Percentiles rank a stretch among this genome's conserved stretches.
Evolutionary conservation across 2,888 invertebrate genomes (phyloP).

Genomic region (Agonopterix alstromeriana): DNA sequence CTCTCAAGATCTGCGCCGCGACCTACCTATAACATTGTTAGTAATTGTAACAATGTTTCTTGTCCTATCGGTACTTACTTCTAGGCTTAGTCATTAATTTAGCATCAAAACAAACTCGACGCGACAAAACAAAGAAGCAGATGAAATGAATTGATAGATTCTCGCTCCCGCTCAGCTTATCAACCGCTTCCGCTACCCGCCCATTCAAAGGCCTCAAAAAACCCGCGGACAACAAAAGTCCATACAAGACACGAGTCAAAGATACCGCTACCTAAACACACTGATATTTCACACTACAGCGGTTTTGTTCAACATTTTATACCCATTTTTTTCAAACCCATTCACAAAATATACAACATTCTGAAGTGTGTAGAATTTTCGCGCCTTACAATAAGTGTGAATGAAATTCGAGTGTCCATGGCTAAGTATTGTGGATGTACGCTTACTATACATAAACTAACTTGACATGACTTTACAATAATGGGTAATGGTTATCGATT

Average conservation of each 20-base stretch:
- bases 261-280: constrained; percentile 56
- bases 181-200: constrained; percentile 1
- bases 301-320: constrained; percentile 18
- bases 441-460: constrained; percentile 1
- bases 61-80: too few relatives aligned
- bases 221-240: constrained; percentile 13
- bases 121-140: too few relatives aligned
- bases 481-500: constrained; percentile 4
- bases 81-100: too few relatives aligned
- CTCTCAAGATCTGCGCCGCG: too few relatives aligned
- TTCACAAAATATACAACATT: constrained; percentile 10
- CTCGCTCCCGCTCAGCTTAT: not conserved
- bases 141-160: not conserved
- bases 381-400: constrained; percentile 16
- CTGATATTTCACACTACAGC: constrained; percentile 41
- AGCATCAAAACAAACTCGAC: too few relatives aligned
- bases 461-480: constrained; percentile 2
- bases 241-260: constrained; percentile 39
- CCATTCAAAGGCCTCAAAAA: constrained; percentile 17
- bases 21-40: too few relatives aligned
- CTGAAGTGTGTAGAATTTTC: constrained; percentile 11
- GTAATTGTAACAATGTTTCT: too few relatives aligned
- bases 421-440: constrained; percentile 13
- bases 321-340: constrained; percentile 18
- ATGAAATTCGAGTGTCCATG: constrained; percentile 24